Evolutionary conservation across 2,888 invertebrate species (phyloP), one percentile per base, ranked within the genome.

Genomic region (Folsomia candida): DNA sequence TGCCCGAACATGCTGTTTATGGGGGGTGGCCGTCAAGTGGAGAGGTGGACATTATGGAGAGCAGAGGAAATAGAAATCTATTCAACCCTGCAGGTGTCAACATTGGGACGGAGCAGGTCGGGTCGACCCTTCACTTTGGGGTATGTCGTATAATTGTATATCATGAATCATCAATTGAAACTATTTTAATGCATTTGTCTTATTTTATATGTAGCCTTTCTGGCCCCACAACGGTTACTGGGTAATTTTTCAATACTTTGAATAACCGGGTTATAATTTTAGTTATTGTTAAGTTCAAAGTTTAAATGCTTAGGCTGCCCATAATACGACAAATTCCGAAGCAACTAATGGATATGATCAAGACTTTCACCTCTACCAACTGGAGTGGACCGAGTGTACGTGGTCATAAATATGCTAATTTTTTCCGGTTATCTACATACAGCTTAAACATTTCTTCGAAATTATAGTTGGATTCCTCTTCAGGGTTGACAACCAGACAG

Each of bases 1-100:
- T n/a, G n/a, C n/a, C n/a, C n/a, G n/a, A n/a, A n/a, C n/a, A n/a
- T n/a, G n/a, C n/a, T n/a, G n/a, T n/a, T n/a, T n/a, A n/a, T n/a
- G n/a, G n/a, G n/a, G n/a, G n/a, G n/a, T n/a, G n/a, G n/a, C 90
- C 90, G 0, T 81, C 87, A 2, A 90, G 90, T 0, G 91, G 91
- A 0, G 86, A 90, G 80, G 86, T 94, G 51, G 87, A 90, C 61
- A 84, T 94, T 18, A 91, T 91, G 0, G 88, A 88, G 77, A 84
- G 87, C 0, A 86, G 87, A 24, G 92, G 92, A 24, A 91, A 91
- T 82, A 81, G 84, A 29, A 82, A 86, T 9, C 77, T 81, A 83
- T 81, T 73, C 65, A 71, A 72, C 51, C 65, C 76, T 6, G 63
- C 67, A 51, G 76, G 78, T 18, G 81, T 82, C 0, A 84, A 88